Conservation (phyloP, 2,113 vertebrate genomes). For the Chaetops frenatus region DNA sequence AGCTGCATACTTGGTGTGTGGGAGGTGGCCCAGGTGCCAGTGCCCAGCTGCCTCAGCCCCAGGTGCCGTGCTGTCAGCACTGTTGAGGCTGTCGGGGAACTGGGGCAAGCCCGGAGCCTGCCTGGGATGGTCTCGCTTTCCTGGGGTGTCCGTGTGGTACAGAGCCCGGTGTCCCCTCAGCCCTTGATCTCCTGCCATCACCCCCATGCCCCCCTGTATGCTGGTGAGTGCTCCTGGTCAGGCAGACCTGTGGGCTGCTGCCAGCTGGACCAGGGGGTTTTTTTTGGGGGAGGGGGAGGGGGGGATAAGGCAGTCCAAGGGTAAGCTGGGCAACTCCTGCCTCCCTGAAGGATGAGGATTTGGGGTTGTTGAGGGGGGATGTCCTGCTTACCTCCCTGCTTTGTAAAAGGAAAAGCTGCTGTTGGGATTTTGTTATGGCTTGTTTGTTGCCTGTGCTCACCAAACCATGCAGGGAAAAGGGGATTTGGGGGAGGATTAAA, state of each 20-base stretch:
- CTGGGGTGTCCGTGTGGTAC: rapidly evolving
- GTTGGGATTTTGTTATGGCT: rapidly evolving
- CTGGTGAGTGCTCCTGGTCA: rapidly evolving
- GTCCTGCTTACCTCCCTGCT: background rate
- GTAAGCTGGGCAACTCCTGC: background rate
- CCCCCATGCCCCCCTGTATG: rapidly evolving
- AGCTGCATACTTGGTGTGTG: rapidly evolving
- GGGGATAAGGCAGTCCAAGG: rapidly evolving
- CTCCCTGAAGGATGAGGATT: background rate
- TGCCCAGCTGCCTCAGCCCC: background rate
- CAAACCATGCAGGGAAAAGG: background rate
- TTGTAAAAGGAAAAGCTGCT: background rate
- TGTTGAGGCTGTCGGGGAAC: background rate
- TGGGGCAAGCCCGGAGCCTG: background rate
- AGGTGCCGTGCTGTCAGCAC: background rate
- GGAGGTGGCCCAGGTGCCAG: background rate
- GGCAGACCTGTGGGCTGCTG: rapidly evolving
- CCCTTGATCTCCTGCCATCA: background rate
- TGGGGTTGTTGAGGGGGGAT: rapidly evolving
- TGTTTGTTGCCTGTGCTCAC: background rate
- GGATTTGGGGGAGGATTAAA: background rate
- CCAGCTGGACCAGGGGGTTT: rapidly evolving
- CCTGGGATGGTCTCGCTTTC: rapidly evolving
- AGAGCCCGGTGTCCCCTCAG: rapidly evolving
- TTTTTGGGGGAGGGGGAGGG: background rate